Evolutionary conservation across 2,797 vertebrate species (phyloP).

Genomic region (Chromis chromis): DNA sequence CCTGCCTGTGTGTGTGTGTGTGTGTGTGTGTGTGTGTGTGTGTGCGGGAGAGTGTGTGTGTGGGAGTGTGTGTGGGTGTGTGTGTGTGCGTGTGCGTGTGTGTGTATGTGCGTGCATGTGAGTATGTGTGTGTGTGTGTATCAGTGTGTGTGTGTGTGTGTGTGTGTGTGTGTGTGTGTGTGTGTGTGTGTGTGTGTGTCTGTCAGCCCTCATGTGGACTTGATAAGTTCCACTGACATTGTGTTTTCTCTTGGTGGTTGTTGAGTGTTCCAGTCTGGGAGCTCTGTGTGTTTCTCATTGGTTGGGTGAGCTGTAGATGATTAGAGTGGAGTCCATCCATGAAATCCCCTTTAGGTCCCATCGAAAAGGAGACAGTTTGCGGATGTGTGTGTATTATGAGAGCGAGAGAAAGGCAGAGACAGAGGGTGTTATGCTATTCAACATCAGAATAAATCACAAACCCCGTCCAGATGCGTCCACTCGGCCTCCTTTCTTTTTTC

Average conservation of each 20-base stretch:
- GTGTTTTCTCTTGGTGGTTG: slow-evolving; percentile 83
- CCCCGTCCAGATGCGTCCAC: slow-evolving; percentile 62
- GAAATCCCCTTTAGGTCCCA: slow-evolving; percentile 79
- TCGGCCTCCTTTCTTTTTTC: slow-evolving; percentile 45
- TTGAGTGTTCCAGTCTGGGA: slow-evolving; percentile 79
- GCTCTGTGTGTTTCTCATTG: slow-evolving; percentile 77
- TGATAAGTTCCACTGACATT: slow-evolving; percentile 82
- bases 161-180: slow-evolving; percentile 43
- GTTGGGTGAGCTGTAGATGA: slow-evolving; percentile 78
- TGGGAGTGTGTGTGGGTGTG: too few relatives aligned
- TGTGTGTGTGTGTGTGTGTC: slow-evolving; percentile 36
- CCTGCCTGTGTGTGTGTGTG: too few relatives aligned
- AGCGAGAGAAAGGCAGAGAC: slow-evolving; percentile 42
- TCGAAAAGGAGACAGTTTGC: slow-evolving; percentile 62
- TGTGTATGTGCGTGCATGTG: too few relatives aligned
- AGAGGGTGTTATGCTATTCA: slow-evolving; percentile 65
- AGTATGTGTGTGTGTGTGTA: too few relatives aligned
- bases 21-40: too few relatives aligned
- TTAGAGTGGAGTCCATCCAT: slow-evolving; percentile 83
- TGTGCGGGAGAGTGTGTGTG: too few relatives aligned
- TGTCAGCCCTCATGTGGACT: slow-evolving; percentile 78
- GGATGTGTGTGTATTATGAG: slow-evolving; percentile 63
- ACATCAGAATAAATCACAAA: slow-evolving; percentile 72
- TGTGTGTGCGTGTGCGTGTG: too few relatives aligned
- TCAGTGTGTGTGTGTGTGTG: slow-evolving; percentile 41